Evolutionary conservation across 2,888 invertebrate genomes (phyloP).

Genomic region (Hedya salicella): DNA sequence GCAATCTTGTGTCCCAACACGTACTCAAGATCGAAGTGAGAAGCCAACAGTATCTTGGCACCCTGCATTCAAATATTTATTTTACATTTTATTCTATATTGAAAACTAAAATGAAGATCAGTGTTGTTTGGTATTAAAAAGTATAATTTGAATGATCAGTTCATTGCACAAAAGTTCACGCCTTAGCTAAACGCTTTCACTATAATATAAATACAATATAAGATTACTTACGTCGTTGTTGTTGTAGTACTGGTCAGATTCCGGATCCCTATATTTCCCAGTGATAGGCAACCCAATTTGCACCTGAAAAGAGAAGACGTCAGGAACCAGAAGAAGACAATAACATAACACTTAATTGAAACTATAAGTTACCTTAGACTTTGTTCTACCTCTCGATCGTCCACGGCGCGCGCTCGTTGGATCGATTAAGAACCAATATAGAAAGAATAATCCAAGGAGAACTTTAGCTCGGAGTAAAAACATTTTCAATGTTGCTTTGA

Average conservation of each 20-base stretch:
- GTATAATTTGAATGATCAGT: no score
- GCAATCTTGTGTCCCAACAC: constrained; percentile 97
- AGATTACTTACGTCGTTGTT: constrained; percentile 90
- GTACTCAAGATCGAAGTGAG: constrained; percentile 97
- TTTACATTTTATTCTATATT: background rate
- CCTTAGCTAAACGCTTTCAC: background rate
- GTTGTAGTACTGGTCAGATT: constrained; percentile 96
- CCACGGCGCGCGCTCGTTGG: constrained; percentile 86
- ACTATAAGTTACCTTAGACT: constrained; percentile 86
- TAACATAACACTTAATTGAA: background rate
- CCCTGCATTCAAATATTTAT: constrained; percentile 85
- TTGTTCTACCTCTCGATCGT: constrained; percentile 89
- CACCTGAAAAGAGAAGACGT: constrained; percentile 73
- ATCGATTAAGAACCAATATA: constrained; percentile 59
- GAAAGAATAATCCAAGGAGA: constrained; percentile 57
- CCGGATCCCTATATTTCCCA: constrained; percentile 95
- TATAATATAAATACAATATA: background rate
- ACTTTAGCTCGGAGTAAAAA: constrained; percentile 58
- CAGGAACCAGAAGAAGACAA: background rate
- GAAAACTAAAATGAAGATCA: no score
- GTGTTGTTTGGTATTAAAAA: no score
- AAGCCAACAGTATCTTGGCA: constrained; percentile 94
- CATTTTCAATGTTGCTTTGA: constrained; percentile 55
- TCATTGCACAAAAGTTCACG: background rate
- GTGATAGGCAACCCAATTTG: constrained; percentile 95